Evolutionary conservation across 1,140 invertebrate genomes (phyloP).

Genomic region (Agrilus planipennis): DNA sequence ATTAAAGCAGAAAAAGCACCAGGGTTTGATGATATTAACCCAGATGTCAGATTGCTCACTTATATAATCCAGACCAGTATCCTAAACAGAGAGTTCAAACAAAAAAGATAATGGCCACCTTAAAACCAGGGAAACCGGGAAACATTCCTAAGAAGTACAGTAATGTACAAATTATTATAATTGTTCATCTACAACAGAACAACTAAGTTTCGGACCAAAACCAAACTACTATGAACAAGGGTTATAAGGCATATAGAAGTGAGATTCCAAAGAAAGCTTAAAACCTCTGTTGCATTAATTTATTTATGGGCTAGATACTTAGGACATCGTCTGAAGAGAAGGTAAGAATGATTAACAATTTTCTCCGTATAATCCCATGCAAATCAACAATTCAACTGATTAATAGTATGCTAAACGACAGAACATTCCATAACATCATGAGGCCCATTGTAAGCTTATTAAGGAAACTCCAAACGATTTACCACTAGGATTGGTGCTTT

Average conservation of each 20-base stretch:
- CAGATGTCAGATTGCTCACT: too few species aligned
- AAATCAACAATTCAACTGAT: background rate
- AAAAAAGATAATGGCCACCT: too few species aligned
- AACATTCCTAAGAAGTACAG: background rate
- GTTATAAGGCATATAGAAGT: background rate
- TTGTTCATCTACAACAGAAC: background rate
- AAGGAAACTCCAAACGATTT: background rate
- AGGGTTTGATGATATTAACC: too few species aligned
- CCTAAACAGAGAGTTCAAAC: too few species aligned
- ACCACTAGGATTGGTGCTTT: background rate
- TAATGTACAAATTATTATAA: background rate
- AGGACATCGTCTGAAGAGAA: too few species aligned
- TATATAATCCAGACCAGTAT: too few species aligned
- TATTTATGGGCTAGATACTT: too few species aligned
- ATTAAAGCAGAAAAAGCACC: too few species aligned
- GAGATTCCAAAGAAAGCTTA: slow-evolving; percentile 1
- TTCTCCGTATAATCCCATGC: background rate
- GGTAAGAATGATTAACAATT: too few species aligned
- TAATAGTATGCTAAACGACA: background rate
- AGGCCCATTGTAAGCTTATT: background rate
- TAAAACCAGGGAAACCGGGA: background rate
- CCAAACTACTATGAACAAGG: background rate
- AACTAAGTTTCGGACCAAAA: background rate
- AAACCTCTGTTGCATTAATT: too few species aligned
- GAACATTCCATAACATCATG: background rate